Evolutionary conservation across 2,888 invertebrate genomes (phyloP).

Genomic region (Phengaris arion): DNA sequence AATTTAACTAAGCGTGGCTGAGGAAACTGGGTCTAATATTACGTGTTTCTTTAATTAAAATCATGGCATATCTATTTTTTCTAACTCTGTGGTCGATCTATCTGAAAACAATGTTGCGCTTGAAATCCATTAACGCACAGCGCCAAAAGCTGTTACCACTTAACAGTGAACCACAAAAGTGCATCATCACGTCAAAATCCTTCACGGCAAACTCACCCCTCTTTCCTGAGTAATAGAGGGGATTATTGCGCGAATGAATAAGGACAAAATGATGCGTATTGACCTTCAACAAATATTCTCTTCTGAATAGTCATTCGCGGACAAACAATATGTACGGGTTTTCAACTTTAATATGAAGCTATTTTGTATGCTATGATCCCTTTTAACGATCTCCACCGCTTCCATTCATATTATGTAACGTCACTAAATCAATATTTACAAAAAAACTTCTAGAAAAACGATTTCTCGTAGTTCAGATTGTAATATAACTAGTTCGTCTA

Average conservation of each 20-base stretch:
- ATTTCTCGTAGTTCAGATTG: too few species aligned
- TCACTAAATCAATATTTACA: too few species aligned
- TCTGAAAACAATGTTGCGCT: constrained; percentile 68
- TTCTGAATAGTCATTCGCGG: constrained; percentile 47
- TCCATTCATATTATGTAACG: not conserved
- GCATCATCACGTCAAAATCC: constrained; percentile 6
- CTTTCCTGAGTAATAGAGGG: not conserved
- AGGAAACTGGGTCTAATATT: too few species aligned
- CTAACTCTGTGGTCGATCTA: constrained; percentile 44
- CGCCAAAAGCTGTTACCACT: constrained; percentile 54
- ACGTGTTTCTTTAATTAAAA: too few species aligned
- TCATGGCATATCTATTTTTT: not conserved
- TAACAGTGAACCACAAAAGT: constrained; percentile 40
- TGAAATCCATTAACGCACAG: constrained; percentile 65
- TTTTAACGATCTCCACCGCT: constrained; percentile 6
- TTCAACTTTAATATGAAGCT: constrained; percentile 38
- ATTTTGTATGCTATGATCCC: constrained; percentile 30
- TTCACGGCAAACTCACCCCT: constrained; percentile 27
- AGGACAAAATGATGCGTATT: not conserved
- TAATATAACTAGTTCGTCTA: too few species aligned
- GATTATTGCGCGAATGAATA: constrained; percentile 21
- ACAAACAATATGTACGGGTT: constrained; percentile 48
- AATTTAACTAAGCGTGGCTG: too few species aligned
- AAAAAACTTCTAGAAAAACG: too few species aligned
- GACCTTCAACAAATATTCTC: constrained; percentile 54